These are phyloP conservation scores for Hirudinaria manillensis DNA, from an alignment of 2,888 invertebrate species.

Conservation along the genomic window DNA sequence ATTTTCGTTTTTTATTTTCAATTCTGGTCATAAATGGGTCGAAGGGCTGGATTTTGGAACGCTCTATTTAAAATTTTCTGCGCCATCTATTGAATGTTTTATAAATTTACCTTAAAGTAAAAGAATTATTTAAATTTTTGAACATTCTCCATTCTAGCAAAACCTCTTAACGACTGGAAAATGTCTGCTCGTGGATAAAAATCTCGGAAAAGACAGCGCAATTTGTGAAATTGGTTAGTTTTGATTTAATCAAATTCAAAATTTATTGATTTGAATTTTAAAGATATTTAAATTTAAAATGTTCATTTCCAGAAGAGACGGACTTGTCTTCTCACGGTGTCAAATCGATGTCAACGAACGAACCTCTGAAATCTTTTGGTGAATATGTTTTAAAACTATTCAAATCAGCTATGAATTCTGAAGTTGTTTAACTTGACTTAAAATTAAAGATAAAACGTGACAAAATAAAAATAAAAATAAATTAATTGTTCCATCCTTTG, in stretches of 20 bases:
- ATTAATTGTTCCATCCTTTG: too few species aligned
- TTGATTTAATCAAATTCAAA: not conserved
- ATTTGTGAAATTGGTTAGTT: not conserved
- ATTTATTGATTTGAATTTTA: not conserved
- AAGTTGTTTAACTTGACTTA: too few species aligned
- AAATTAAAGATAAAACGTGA: too few species aligned
- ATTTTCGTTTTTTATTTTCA: too few species aligned
- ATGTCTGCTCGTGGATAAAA: not conserved
- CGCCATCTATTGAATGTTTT: too few species aligned
- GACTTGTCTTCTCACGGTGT: not conserved
- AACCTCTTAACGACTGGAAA: not conserved
- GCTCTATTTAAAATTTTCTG: not conserved
- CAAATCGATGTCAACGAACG: not conserved
- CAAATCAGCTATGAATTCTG: too few species aligned
- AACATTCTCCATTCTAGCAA: not conserved
- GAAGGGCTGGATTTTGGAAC: not conserved
- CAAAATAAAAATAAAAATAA: too few species aligned
- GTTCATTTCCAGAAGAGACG: not conserved
- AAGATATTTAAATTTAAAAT: not conserved
- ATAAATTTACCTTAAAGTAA: too few species aligned
- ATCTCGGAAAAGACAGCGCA: not conserved
- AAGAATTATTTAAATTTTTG: not conserved
- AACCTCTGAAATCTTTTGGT: constrained; percentile 7
- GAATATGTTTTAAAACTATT: too few species aligned
- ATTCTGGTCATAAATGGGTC: not conserved